These are phyloP conservation scores for Harmothoe impar DNA, from an alignment of 2,888 invertebrate species.

Conservation along the genomic window DNA sequence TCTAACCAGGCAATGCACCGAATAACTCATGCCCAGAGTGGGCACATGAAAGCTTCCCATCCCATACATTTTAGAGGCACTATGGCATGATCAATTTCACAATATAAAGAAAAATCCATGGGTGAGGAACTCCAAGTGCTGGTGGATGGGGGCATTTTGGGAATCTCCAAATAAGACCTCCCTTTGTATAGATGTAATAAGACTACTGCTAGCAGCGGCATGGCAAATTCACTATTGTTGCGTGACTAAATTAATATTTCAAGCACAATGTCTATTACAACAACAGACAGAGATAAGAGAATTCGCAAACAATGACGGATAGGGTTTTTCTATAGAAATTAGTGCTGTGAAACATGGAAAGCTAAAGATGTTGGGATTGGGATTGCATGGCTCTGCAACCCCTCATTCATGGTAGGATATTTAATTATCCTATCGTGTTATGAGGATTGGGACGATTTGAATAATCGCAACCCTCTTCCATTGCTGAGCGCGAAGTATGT, in stretches of 20 bases:
- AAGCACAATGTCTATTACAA: not conserved
- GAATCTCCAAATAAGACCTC: too few species aligned
- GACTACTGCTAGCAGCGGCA: not conserved
- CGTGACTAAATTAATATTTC: not conserved
- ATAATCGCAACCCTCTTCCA: conserved; percentile 3
- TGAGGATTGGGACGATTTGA: conserved; percentile 26
- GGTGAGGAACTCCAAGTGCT: too few species aligned
- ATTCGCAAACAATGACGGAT: conserved; percentile 4
- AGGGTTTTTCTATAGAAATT: not conserved
- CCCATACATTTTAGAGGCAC: too few species aligned
- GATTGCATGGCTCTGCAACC: not conserved
- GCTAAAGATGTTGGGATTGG: not conserved
- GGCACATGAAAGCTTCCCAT: too few species aligned
- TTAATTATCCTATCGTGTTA: conserved; percentile 29
- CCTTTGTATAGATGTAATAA: too few species aligned
- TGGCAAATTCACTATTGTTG: not conserved
- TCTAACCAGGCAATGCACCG: not conserved
- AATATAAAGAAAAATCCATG: too few species aligned
- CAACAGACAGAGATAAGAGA: not conserved
- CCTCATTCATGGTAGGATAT: not conserved
- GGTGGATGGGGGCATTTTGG: too few species aligned
- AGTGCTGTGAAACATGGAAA: not conserved
- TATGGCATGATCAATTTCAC: too few species aligned
- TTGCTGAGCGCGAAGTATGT: not conserved
- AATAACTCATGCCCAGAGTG: not conserved